Evolutionary conservation across 2,888 invertebrate genomes (phyloP).

Genomic region (Dolichopus griseipennis): DNA sequence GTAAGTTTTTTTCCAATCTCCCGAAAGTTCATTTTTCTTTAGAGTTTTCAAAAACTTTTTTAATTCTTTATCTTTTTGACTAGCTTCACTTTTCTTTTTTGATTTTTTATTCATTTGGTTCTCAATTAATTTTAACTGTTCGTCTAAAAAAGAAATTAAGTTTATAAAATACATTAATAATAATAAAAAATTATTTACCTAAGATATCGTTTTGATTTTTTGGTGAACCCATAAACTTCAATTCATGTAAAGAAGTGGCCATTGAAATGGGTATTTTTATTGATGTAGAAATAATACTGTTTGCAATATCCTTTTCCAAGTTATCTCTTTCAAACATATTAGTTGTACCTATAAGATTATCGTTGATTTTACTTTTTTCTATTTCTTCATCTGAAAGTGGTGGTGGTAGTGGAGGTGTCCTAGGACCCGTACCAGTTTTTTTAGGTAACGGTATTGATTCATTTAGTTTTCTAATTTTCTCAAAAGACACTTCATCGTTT

Average conservation of each 20-base stretch:
- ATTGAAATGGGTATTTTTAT: neutral
- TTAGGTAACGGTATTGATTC: neutral
- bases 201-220: neutral
- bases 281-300: neutral
- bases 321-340: neutral
- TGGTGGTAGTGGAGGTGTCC: constrained; percentile 8
- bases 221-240: constrained; percentile 3
- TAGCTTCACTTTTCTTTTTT: constrained; percentile 9
- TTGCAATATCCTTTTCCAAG: neutral
- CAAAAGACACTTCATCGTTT: neutral
- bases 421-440: neutral
- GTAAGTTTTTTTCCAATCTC: neutral
- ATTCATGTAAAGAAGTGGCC: neutral
- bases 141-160: constrained; percentile 1
- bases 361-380: neutral
- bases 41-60: neutral
- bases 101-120: neutral
- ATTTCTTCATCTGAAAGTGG: neutral
- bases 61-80: constrained; percentile 9
- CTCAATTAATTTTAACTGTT: neutral
- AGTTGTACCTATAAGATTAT: neutral
- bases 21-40: neutral
- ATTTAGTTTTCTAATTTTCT: neutral
- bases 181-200: neutral
- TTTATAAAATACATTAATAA: neutral